These are phyloP conservation scores for Pan paniscus DNA, from an alignment of 2,113 vertebrate genomes.

Conservation along the genomic window DNA sequence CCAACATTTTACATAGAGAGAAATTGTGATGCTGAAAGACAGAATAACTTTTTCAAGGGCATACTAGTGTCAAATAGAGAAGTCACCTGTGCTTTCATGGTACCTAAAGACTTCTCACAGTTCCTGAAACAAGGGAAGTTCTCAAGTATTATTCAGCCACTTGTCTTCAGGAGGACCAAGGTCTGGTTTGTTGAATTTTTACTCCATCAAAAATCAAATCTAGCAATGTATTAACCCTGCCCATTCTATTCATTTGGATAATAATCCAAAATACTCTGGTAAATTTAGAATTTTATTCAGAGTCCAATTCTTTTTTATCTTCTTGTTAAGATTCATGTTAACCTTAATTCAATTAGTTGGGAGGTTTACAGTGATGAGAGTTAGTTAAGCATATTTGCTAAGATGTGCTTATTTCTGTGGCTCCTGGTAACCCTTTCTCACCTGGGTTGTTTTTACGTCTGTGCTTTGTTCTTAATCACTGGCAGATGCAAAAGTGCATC, in stretches of 20 bases:
- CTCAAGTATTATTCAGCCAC: background rate
- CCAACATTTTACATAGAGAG: background rate
- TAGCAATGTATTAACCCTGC: background rate
- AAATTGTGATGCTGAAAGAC: background rate
- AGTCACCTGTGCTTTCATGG: background rate
- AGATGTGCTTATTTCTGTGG: background rate
- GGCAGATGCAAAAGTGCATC: background rate
- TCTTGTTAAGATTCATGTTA: background rate
- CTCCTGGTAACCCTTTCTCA: background rate
- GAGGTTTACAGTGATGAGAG: background rate
- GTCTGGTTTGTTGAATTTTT: background rate
- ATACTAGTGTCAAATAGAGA: background rate
- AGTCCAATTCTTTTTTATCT: background rate
- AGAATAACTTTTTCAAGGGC: background rate
- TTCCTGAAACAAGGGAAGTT: background rate
- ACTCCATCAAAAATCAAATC: background rate
- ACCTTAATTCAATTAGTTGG: background rate
- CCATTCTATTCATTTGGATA: no score
- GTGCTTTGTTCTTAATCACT: background rate
- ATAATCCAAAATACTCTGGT: background rate
- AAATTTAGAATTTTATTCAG: background rate
- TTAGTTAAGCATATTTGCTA: background rate
- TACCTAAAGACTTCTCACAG: background rate
- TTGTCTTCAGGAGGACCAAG: background rate
- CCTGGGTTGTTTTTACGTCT: background rate